Percentiles rank a stretch among this genome's conserved stretches.
Conservation (phyloP, 2,888 invertebrate genomes). For the Halictus ligatus region DNA sequence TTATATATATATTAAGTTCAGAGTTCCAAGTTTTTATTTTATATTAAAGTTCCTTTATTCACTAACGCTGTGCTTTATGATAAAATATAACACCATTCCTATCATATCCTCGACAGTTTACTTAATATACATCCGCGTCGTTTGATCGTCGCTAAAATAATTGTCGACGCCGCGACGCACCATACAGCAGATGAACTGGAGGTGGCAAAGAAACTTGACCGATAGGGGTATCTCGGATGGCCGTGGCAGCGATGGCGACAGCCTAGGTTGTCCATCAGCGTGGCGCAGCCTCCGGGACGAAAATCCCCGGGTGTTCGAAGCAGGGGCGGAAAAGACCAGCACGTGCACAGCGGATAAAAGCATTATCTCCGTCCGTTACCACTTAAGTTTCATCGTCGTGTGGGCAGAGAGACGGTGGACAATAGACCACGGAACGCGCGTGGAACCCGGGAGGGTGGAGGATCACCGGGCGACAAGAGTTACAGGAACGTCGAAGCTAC, state of each 20-base stretch:
- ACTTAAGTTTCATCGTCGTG: slow-evolving; percentile 35
- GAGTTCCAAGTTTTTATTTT: too few relatives aligned
- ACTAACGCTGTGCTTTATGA: too few relatives aligned
- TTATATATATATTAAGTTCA: too few relatives aligned
- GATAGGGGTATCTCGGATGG: background rate
- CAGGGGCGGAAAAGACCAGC: slow-evolving; percentile 4
- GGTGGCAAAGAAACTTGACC: background rate
- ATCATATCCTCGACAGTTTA: too few relatives aligned
- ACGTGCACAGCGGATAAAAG: slow-evolving; percentile 48
- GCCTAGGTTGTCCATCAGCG: background rate
- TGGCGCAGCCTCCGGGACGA: background rate
- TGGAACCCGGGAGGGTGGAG: slow-evolving; percentile 15
- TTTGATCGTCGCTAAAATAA: too few relatives aligned
- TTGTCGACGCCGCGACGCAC: too few relatives aligned
- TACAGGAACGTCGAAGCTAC: background rate
- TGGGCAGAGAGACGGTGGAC: slow-evolving; percentile 22
- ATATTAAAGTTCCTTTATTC: too few relatives aligned
- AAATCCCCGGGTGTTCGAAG: background rate
- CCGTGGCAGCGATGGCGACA: background rate
- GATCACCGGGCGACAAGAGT: background rate
- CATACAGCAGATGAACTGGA: background rate
- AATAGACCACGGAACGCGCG: slow-evolving; percentile 37
- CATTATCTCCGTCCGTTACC: slow-evolving; percentile 48
- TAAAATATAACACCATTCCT: too few relatives aligned
- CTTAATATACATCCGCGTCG: too few relatives aligned